Percentiles rank a stretch among this genome's conserved stretches.
These are phyloP conservation scores for Hipparchia sbordonii DNA, from an alignment of 2,888 invertebrate species.

Conservation along the genomic window DNA sequence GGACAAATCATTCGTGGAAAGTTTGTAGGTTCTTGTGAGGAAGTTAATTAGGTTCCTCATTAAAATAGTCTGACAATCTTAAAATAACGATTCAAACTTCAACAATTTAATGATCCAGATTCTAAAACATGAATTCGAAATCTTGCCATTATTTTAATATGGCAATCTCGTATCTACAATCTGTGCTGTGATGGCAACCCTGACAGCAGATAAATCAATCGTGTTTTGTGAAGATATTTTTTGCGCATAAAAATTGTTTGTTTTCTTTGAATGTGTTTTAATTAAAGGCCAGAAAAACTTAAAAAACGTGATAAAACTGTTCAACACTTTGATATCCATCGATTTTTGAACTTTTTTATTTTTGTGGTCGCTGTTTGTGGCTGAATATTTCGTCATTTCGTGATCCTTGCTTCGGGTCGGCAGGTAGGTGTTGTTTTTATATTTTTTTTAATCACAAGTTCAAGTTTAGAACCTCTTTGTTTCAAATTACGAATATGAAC, in stretches of 20 bases:
- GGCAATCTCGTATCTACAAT: neutral
- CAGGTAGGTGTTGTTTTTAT: conserved; percentile 37
- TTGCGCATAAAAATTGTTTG: conserved; percentile 1
- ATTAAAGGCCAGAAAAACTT: neutral
- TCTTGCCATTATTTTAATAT: no score
- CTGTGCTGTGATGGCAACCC: neutral
- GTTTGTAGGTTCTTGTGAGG: no score
- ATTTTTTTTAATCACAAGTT: conserved; percentile 27
- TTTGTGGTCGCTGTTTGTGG: neutral
- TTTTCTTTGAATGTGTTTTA: conserved; percentile 5
- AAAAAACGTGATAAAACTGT: neutral
- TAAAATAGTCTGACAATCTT: neutral
- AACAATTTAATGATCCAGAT: no score
- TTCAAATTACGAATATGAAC: conserved; percentile 1
- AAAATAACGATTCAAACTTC: neutral
- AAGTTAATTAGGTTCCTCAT: neutral
- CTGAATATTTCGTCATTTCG: conserved; percentile 4
- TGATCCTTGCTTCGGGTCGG: conserved; percentile 20
- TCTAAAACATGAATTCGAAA: no score
- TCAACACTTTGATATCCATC: neutral
- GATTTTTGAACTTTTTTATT: neutral
- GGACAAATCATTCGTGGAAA: no score
- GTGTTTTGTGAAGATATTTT: conserved; percentile 5
- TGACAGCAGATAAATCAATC: conserved; percentile 9
- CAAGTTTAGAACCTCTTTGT: conserved; percentile 28